These are phyloP conservation scores for Anoplophora glabripennis DNA, from an alignment of 1,140 invertebrate genomes.

Conservation along the genomic window DNA sequence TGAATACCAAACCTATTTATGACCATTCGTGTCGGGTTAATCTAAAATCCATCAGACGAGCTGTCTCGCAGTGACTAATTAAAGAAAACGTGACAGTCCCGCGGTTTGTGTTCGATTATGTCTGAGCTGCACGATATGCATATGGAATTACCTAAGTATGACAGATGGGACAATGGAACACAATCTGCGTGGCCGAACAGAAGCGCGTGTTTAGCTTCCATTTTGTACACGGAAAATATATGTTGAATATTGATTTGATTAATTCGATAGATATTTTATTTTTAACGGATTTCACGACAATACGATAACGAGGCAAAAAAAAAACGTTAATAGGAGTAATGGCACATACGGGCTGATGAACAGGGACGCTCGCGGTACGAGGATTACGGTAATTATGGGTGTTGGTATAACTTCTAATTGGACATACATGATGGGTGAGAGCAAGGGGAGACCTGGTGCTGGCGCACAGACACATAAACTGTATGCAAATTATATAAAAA, in stretches of 20 bases:
- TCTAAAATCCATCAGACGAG: constrained; percentile 21
- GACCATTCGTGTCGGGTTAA: constrained; percentile 18
- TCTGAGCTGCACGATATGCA: constrained; percentile 30
- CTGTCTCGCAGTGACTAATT: constrained; percentile 21
- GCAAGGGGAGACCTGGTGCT: too few species aligned
- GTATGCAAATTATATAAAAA: too few species aligned
- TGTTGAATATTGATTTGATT: constrained; percentile 28
- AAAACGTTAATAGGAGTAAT: constrained; percentile 11
- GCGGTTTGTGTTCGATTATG: constrained; percentile 24
- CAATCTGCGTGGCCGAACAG: constrained; percentile 27
- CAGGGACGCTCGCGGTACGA: too few species aligned
- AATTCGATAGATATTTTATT: neutral
- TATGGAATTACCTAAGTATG: constrained; percentile 34
- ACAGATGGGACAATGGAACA: constrained; percentile 39
- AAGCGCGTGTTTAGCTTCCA: constrained; percentile 23
- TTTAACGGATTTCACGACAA: neutral
- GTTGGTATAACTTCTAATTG: too few species aligned
- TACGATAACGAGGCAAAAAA: constrained; percentile 7
- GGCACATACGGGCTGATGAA: neutral
- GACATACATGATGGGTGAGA: too few species aligned
- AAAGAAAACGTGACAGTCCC: constrained; percentile 26
- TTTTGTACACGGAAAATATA: constrained; percentile 21
- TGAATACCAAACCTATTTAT: too few species aligned
- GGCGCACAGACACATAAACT: too few species aligned
- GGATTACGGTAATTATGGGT: too few species aligned